A percentile compares a stretch with the other conserved stretches of the same genome.
phyloP scores from a whole-genome alignment of 2,797 vertebrate species.

The Helarctos malayanus region DNA sequence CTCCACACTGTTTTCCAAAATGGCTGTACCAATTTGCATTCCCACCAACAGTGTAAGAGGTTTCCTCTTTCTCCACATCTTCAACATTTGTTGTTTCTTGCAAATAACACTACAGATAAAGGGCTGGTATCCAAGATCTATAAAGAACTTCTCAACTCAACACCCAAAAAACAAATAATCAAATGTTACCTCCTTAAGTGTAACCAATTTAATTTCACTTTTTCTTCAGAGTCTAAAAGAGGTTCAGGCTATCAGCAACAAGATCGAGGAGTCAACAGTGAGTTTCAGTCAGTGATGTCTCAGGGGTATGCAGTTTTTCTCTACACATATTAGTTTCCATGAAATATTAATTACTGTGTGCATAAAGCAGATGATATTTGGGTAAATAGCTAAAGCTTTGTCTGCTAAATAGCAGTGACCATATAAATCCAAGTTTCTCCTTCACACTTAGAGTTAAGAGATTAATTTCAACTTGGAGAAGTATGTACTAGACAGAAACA shows the following conservation, averaged over 20 bases:
- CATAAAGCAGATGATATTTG: not conserved
- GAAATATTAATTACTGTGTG: too few relatives aligned
- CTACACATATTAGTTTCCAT: not conserved
- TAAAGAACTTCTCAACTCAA: too few relatives aligned
- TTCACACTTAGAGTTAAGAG: not conserved
- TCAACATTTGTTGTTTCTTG: too few relatives aligned
- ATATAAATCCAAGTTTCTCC: not conserved
- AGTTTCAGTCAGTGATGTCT: fast-evolving
- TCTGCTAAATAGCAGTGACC: not conserved
- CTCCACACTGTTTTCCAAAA: too few relatives aligned
- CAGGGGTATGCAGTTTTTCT: not conserved
- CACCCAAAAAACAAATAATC: too few relatives aligned
- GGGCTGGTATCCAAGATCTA: too few relatives aligned
- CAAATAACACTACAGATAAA: too few relatives aligned
- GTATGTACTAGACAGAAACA: not conserved
- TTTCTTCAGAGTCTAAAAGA: too few relatives aligned
- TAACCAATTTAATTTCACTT: not conserved
- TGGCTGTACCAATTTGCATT: too few relatives aligned
- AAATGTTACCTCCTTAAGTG: not conserved
- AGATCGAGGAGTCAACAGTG: fast-evolving
- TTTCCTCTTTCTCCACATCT: too few relatives aligned
- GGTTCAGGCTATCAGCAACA: too few relatives aligned
- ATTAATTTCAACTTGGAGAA: not conserved
- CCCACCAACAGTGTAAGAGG: too few relatives aligned
- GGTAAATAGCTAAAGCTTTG: not conserved